Conservation (phyloP, 2,113 vertebrate genomes). For the Lepisosteus oculatus region DNA sequence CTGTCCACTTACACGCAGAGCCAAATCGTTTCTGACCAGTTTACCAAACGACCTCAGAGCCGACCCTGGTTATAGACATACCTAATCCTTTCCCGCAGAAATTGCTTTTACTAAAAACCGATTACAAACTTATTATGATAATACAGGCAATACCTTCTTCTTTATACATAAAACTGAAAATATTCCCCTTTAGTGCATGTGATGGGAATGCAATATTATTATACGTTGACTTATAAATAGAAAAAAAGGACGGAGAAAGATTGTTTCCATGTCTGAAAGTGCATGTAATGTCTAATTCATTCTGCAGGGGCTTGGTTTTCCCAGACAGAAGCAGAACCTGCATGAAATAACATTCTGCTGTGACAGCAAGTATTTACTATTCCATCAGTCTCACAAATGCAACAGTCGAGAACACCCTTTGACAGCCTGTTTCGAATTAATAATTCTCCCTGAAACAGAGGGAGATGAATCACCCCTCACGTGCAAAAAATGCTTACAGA, state of each 20-base stretch:
- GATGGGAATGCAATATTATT: too few relatives aligned
- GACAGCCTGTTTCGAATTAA: conserved; percentile 56
- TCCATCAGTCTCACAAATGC: conserved; percentile 60
- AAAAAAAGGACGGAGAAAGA: too few relatives aligned
- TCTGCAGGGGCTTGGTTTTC: background rate
- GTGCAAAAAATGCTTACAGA: background rate
- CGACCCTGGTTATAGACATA: background rate
- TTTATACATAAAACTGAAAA: too few relatives aligned
- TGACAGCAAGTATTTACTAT: conserved; percentile 45
- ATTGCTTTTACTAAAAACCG: too few relatives aligned
- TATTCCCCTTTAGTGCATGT: too few relatives aligned
- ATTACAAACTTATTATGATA: too few relatives aligned
- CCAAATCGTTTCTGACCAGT: background rate
- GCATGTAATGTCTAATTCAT: too few relatives aligned
- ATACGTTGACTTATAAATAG: background rate
- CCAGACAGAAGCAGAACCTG: conserved; percentile 37
- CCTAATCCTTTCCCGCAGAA: background rate
- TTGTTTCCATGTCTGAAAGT: too few relatives aligned
- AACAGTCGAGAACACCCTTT: conserved; percentile 57
- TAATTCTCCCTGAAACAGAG: conserved; percentile 34
- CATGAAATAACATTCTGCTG: conserved; percentile 69
- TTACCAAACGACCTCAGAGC: too few relatives aligned
- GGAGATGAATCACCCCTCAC: conserved; percentile 52
- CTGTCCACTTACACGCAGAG: too few relatives aligned
- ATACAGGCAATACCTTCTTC: too few relatives aligned